Evolutionary conservation across 2,888 invertebrate genomes (phyloP), one percentile per base, ranked within the genome.

Genomic region (Scaptomyza cyrtandrae): DNA sequence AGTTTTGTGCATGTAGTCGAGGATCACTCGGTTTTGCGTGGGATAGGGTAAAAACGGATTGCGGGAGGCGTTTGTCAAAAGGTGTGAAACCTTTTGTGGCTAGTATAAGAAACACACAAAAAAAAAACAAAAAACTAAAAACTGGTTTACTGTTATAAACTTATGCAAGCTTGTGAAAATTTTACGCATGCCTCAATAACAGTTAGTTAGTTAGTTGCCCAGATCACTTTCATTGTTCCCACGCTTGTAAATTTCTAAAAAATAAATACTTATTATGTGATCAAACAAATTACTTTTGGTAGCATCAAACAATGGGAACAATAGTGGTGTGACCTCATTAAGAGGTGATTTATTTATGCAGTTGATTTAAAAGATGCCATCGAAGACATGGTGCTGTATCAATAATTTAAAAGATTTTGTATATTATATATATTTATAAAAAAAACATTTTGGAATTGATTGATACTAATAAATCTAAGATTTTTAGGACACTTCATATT

Each of bases 201-300:
- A 49, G 13, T 13, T 33, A 19, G 27, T 13, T 33, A 19, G 27
- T 48, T 46, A 31, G 31, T 29, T 50, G 35, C 31, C 27, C 19
- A 19, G n/a, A 37, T 63, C 27, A 52, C 39, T 37, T 33, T 6
- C 39, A 54, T 55, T 64, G 53, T 59, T 71, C 52, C 33, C 71
- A 65, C 59, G 59, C 43, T 62, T 44, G 37, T 7, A 19, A 49
- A 37, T 19, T 48, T 13, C 19, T 31, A 7, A 13, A 53, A 49
- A 16, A 31, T 9, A n/a, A 16, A 27, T 45, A n/a, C 37, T 24
- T 14, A 39, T 31, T 46, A 52, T 31, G 16, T 44, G 45, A 29
- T 11, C 9, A 31, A 62, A 31, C 6, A 62, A 43, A 49, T 44
- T 10, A 29, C 24, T 49, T 48, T 48, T n/a, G 31, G 35, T 56